These are phyloP conservation scores for Pelodytes ibericus DNA, from an alignment of 2,797 vertebrate genomes.

Conservation along the genomic window DNA sequence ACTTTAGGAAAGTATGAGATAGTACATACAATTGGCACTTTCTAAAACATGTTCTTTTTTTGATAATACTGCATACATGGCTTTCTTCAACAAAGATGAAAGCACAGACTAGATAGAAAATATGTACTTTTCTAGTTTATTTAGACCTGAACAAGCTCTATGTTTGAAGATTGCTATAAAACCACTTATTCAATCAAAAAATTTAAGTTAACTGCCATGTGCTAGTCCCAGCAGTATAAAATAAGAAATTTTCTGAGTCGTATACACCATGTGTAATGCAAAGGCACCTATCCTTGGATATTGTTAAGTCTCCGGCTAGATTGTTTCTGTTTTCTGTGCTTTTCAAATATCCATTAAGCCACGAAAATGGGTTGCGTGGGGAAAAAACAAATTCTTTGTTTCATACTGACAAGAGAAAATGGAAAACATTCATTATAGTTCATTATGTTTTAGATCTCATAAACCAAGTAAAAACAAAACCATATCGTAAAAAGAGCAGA, in stretches of 20 bases:
- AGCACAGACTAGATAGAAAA: conserved; percentile 53
- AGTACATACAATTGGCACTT: conserved; percentile 47
- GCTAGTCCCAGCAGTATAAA: conserved; percentile 48
- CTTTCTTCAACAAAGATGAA: conserved; percentile 52
- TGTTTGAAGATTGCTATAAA: conserved; percentile 54
- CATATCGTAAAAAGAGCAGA: conserved; percentile 3
- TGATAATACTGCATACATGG: conserved; percentile 41
- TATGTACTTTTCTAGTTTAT: conserved; percentile 55
- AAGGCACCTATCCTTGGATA: conserved; percentile 15
- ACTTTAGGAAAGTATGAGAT: conserved; percentile 41
- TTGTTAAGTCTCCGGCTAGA: conserved; percentile 33
- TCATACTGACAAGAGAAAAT: conserved; percentile 35
- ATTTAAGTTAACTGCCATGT: conserved; percentile 51
- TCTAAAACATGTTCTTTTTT: conserved; percentile 44
- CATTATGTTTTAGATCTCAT: conserved; percentile 37
- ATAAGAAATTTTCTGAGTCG: conserved; percentile 31
- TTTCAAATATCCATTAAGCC: conserved; percentile 42
- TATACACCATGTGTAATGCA: conserved; percentile 39
- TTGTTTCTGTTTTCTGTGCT: conserved; percentile 34
- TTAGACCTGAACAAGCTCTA: conserved; percentile 46
- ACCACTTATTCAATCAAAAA: conserved; percentile 57
- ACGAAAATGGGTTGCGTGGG: conserved; percentile 12
- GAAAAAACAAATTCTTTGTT: conserved; percentile 26
- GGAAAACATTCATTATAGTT: conserved; percentile 43
- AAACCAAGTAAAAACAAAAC: conserved; percentile 16